phyloP scores from a whole-genome alignment of 1,140 invertebrate genomes.

The Himalopsyche phryganea region DNA sequence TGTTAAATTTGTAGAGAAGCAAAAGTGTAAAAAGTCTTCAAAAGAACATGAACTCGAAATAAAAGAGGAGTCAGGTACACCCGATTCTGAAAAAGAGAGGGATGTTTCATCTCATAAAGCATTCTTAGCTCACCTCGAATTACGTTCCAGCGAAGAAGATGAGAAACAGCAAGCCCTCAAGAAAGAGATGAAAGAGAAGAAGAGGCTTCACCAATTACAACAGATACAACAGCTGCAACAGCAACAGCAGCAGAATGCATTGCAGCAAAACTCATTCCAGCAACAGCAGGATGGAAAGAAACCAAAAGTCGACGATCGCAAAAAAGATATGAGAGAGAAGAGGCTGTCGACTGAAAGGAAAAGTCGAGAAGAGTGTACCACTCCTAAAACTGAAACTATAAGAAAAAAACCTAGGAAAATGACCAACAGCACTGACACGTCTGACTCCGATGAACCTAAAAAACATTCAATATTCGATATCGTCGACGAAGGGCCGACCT shows the following conservation, averaged over 20 bases:
- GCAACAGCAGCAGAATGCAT: constrained; percentile 51
- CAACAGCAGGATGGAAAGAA: constrained; percentile 46
- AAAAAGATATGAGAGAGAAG: constrained; percentile 51
- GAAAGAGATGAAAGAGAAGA: constrained; percentile 56
- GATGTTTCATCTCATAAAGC: constrained; percentile 55
- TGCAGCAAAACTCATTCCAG: constrained; percentile 43
- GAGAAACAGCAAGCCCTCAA: constrained; percentile 53
- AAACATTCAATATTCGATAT: constrained; percentile 92
- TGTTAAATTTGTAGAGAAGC: constrained; percentile 20
- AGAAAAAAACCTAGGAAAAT: constrained; percentile 52
- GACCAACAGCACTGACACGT: constrained; percentile 56
- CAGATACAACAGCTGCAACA: constrained; percentile 54
- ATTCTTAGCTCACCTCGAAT: constrained; percentile 60
- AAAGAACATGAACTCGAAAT: constrained; percentile 20
- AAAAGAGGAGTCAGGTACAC: constrained; percentile 9
- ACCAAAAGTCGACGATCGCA: constrained; percentile 47
- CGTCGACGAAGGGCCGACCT: constrained; percentile 82
- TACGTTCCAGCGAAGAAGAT: constrained; percentile 55
- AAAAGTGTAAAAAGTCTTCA: constrained; percentile 19
- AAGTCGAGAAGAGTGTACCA: constrained; percentile 45
- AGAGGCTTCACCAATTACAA: constrained; percentile 51
- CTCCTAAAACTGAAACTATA: constrained; percentile 39
- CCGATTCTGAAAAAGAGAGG: constrained; percentile 24
- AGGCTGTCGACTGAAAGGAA: constrained; percentile 52
- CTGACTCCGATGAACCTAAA: constrained; percentile 72